These are phyloP conservation scores for Lycaon pictus DNA, from an alignment of 2,113 vertebrate genomes.

Conservation along the genomic window DNA sequence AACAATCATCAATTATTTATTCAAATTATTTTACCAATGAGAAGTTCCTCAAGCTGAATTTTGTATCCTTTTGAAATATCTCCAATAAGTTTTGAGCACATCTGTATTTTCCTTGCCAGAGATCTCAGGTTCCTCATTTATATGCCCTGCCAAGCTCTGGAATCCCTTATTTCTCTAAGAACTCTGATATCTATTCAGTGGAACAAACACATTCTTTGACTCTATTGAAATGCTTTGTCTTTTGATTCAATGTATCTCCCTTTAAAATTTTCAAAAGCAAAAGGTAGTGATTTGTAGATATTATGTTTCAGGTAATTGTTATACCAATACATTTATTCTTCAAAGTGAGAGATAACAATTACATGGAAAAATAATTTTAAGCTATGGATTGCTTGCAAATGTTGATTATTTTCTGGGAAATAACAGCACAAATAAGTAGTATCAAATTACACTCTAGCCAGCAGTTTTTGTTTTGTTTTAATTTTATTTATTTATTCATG, in stretches of 20 bases:
- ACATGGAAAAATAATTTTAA: neutral
- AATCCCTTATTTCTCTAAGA: neutral
- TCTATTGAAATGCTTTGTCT: neutral
- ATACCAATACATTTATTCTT: neutral
- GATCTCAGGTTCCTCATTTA: neutral
- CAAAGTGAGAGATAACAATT: neutral
- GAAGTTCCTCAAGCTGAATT: neutral
- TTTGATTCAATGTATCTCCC: neutral
- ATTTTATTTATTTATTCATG: too few species aligned
- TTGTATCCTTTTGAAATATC: neutral
- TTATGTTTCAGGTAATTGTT: neutral
- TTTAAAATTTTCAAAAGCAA: neutral
- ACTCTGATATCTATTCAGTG: neutral
- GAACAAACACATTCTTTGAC: neutral
- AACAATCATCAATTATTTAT: neutral
- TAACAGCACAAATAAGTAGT: neutral
- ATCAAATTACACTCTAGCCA: neutral
- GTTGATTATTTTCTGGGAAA: neutral
- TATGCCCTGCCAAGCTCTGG: neutral
- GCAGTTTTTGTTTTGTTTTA: neutral
- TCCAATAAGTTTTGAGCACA: neutral
- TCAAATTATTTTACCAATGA: neutral
- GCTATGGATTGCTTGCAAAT: neutral
- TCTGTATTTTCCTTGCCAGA: neutral
- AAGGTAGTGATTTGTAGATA: neutral